Conservation (phyloP, 1,140 invertebrate species). For the Macrobrachium nipponense region DNA sequence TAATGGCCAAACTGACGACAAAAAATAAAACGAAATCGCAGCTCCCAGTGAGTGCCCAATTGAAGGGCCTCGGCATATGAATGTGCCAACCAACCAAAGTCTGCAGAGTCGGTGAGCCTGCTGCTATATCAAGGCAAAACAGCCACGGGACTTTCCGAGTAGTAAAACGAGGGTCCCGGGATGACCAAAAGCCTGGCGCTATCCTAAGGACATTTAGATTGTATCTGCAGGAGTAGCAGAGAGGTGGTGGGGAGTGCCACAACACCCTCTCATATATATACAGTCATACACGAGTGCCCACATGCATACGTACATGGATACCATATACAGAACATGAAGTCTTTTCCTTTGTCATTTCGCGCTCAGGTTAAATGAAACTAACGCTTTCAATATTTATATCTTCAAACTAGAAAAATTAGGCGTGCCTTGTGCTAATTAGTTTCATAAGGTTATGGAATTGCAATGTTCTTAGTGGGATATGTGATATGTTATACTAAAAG, state of each 20-base stretch:
- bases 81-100: not conserved
- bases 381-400: too few species aligned
- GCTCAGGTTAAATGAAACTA: too few species aligned
- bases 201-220: conserved; percentile 52
- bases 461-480: too few species aligned
- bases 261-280: not conserved
- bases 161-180: conserved; percentile 1
- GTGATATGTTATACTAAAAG: too few species aligned
- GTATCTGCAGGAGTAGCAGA: conserved; percentile 43
- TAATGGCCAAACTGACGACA: conserved; percentile 51
- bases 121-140: not conserved
- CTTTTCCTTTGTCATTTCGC: too few species aligned
- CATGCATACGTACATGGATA: not conserved
- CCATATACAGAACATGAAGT: too few species aligned
- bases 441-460: too few species aligned
- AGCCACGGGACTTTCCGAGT: not conserved
- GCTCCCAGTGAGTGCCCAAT: conserved; percentile 48
- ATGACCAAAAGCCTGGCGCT: conserved; percentile 19
- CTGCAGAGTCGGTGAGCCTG: not conserved
- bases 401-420: too few species aligned
- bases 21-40: conserved; percentile 57
- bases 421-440: too few species aligned
- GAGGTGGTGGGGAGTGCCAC: conserved; percentile 37
- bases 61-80: conserved; percentile 25
- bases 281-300: not conserved